Base-by-base conservation (phyloP, 2,113 vertebrate species). In the Spizaetus ornatus region DNA sequence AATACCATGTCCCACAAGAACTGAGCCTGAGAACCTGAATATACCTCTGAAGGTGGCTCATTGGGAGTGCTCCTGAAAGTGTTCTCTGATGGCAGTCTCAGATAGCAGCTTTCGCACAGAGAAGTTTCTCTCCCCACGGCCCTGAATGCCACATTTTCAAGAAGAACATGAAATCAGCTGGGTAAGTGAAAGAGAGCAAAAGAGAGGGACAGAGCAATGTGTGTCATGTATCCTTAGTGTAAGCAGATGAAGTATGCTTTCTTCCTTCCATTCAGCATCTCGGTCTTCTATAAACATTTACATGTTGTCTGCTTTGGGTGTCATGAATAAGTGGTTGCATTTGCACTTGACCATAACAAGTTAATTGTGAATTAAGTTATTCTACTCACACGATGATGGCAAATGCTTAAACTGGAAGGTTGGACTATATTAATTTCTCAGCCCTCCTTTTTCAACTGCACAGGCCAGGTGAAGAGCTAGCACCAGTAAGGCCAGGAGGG, bases 31-130 rank as follows among this genome's bases (percentile, higher is more conserved):
- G 78, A 76, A 87, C 61, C 34, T 63, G 77, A 92, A 86, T 71
- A 55, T 70, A 84, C 50, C 61, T 87, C 55, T 50, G 83, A 91
- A 81, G 81, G 55, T 74, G 73, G 20, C 61, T 94, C 52, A 65
- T 86, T 94, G n/a, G 56, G 43, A 78, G 73, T 89, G 77, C 43
- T 91, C 43, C 81, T 91, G 86, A 86, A 83, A 91, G 61, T 52
- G 50, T 88, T 84, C 69, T 74, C 80, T 84, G 83, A 63, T 84
- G 61, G 69, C 78, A 87, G 69, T 84, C 72, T 80, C 91, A 86
- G 72, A 72, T 6, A 77, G 62, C 32, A 93, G 36, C 50, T 66
- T 92, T 81, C 71, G 71, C 48, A 25, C 48, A 42, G 19, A 13
- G 76, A 89, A 61, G 16, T 61, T 90, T 90, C 73, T 83, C 58